Evolutionary conservation across 92 coral and sea anemone species (phyloP), one percentile per base, ranked within the genome.

Genomic region (Scolanthus callimorphus): DNA sequence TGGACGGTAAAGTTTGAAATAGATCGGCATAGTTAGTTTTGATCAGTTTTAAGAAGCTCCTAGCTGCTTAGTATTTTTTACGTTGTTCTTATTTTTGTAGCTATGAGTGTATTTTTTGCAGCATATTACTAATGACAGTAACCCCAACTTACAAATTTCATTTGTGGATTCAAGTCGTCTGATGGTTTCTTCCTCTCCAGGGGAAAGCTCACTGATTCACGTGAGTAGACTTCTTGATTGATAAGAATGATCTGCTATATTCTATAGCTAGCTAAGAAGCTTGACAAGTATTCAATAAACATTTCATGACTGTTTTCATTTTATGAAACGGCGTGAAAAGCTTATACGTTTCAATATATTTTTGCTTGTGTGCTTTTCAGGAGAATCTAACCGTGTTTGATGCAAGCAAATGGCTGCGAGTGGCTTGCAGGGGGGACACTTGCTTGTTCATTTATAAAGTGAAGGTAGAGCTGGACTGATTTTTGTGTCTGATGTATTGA

Each of bases 381-480:
- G 98, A 92, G 25, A 92, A 84, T 63, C 84, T 73, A 49, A 78
- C 98, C 28, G 69, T 92, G 38, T 76, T 83, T 48, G 85, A 92
- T 20, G 85, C 94, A 17, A 65, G 67, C 31, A 82, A 88, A 61
- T 92, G 98, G 96, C 44, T 92, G 64, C 79, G 85, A 49, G 85
- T 76, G 11, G 81, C 82, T 17, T 85, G 70, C 25, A 92, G 88
- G 78, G 98, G 98, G 29, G 98, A 92, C 69, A 88, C 96, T 56
- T 73, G 81, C 71, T 56, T 92, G 29, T 84, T 92, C 44, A 31
- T 92, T 38, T 81, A 79, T 64, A 85, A 71, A 59, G 57, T 80
- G 12, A 84, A 81, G 50, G 98, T 92, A 70, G n/a, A n/a, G n/a
- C n/a, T n/a, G n/a, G n/a, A n/a, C n/a, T n/a, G n/a, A n/a, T n/a